Base-by-base conservation (phyloP, 2,113 vertebrate species). In the Gobio gobio region DNA sequence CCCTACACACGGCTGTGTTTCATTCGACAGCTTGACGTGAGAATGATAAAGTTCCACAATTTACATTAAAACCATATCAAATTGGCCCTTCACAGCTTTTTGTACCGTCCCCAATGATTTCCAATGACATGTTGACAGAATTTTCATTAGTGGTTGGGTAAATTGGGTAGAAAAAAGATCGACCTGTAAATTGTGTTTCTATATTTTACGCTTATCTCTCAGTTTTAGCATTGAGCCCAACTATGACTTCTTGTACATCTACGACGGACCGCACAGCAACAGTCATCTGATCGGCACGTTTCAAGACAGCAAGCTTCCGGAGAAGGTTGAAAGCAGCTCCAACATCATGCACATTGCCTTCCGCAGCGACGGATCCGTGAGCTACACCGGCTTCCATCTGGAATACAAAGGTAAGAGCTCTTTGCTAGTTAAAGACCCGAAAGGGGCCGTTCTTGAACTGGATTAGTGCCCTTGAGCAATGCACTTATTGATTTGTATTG, bases 171-270 rank as follows among this genome's bases (percentile, higher is more conserved):
- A 70, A 40, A 36, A 73, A 73, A 3, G 43, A 73, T 47, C 4
- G 1, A 14, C 2, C 16, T 14, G 2, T 66, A 3, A 14, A 13
- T 33, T 10, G 8, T 79, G 14, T 40, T 14, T 26, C 83, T 85
- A 7, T 43, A 64, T 20, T 89, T 18, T 20, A 56, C 2, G 54
- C 87, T 56, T 78, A 1, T 72, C 59, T 87, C 79, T 54, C 91
- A 99, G 98, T 93, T 99, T 99, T 93, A 98, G 97, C 90, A 99
- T 99, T 87, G 98, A 99, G 91, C 98, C 98, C 90, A 99, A 99
- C 95, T 99, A 99, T 86, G 98, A 99, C 91, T 99, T 99, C 91
- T 94, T 99, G 77, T 99, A 99, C 89, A 98, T 99, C 90, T 98
- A 99, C 51, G 96, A 99, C 84, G 98, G 98, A 12, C 92, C 95